Percentiles rank a stretch among this genome's conserved stretches.
Evolutionary conservation across 2,113 vertebrate genomes (phyloP).

Genomic region (Microtus pennsylvanicus): DNA sequence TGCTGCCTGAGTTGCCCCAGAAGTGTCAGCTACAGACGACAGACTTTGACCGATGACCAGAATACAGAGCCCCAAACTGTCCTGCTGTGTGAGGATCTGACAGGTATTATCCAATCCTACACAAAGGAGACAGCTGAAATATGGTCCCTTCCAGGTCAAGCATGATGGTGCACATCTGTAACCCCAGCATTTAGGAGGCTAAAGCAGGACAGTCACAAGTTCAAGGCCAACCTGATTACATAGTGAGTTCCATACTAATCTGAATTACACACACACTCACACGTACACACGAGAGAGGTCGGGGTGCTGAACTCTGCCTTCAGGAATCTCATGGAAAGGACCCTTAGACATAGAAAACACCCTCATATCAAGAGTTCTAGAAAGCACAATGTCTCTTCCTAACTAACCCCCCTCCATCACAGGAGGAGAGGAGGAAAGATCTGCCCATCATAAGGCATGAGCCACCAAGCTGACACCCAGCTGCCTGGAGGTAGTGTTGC

Average conservation of each 20-base stretch:
- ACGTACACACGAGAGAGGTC: not conserved
- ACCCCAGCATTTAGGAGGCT: not conserved
- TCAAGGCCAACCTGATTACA: not conserved
- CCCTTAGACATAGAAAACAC: slow-evolving; percentile 48
- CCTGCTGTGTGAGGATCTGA: not conserved
- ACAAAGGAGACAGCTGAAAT: slow-evolving; percentile 85
- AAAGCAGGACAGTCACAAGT: not conserved
- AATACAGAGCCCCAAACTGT: not conserved
- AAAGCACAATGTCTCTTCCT: not conserved
- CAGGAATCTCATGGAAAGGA: slow-evolving; percentile 74
- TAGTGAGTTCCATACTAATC: not conserved
- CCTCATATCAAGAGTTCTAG: slow-evolving; percentile 22
- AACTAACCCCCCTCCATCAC: not conserved
- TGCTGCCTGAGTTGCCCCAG: not conserved
- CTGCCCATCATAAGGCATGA: not conserved
- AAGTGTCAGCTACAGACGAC: not conserved
- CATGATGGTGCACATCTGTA: no score
- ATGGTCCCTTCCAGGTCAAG: slow-evolving; percentile 70
- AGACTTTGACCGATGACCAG: not conserved
- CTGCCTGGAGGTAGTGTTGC: not conserved
- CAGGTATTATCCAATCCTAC: slow-evolving; percentile 74
- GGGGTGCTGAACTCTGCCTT: slow-evolving; percentile 63
- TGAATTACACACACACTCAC: not conserved
- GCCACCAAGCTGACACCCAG: not conserved
- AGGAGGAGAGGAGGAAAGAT: not conserved